A percentile compares a stretch with the other conserved stretches of the same genome.
Evolutionary conservation across 2,888 invertebrate genomes (phyloP).

Genomic region (Apamea monoglypha): DNA sequence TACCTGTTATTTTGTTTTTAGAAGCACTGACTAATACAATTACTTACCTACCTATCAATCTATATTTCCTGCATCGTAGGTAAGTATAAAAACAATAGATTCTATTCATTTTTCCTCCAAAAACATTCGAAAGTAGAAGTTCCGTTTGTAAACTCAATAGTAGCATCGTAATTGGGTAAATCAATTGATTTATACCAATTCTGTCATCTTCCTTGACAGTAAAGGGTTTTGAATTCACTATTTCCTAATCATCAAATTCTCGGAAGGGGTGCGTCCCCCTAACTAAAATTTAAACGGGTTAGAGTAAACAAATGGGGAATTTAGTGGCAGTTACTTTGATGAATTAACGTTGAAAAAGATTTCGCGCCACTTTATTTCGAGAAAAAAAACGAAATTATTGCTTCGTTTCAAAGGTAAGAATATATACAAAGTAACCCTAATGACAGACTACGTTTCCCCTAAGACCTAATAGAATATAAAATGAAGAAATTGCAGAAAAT

Average conservation of each 20-base stretch:
- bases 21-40: constrained; percentile 1
- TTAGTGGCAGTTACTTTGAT: constrained; percentile 59
- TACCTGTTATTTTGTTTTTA: constrained; percentile 39
- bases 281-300: constrained; percentile 69
- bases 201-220: constrained; percentile 75
- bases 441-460: constrained; percentile 13
- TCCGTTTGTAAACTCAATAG: constrained; percentile 1
- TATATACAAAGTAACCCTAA: constrained; percentile 29
- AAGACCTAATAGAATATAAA: constrained; percentile 47
- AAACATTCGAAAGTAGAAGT: background rate
- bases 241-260: constrained; percentile 87
- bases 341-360: constrained; percentile 31
- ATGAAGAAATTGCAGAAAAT: constrained; percentile 51
- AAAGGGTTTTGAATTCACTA: constrained; percentile 87
- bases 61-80: background rate
- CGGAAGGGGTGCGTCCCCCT: constrained; percentile 75
- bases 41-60: background rate
- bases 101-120: background rate
- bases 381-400: background rate
- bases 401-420: background rate
- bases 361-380: background rate
- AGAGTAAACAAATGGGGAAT: constrained; percentile 70
- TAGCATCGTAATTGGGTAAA: constrained; percentile 66
- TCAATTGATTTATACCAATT: constrained; percentile 78
- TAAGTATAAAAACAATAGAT: background rate